Evolutionary conservation across 1,140 invertebrate species (phyloP).

Genomic region (Meloidogyne floridensis): DNA sequence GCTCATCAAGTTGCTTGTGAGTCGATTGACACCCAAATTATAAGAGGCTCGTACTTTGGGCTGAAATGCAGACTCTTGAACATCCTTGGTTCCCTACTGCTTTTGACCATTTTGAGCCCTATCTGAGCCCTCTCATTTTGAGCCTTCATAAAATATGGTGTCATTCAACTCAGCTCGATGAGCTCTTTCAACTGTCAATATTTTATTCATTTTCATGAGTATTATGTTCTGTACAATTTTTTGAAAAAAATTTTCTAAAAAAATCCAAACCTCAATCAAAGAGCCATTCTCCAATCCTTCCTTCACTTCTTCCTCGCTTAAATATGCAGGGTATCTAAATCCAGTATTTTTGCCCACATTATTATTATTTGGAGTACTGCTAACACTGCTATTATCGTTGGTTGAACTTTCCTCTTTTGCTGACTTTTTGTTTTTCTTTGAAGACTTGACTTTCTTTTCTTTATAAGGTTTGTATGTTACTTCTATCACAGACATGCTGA

Average conservation of each 20-base stretch:
- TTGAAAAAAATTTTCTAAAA: background rate
- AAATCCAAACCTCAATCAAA: constrained; percentile 20
- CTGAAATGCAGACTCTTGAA: no score
- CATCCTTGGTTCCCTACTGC: no score
- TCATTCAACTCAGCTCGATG: no score
- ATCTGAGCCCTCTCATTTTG: no score
- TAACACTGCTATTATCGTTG: background rate
- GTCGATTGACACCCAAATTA: background rate
- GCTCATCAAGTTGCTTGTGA: no score
- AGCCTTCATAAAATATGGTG: no score
- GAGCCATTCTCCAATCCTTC: constrained; percentile 31
- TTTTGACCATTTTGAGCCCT: no score
- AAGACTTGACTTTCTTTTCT: background rate
- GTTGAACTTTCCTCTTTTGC: background rate
- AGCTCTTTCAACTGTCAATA: no score
- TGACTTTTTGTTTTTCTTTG: background rate
- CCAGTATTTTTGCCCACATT: background rate
- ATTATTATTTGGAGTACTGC: background rate
- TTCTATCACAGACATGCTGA: no score
- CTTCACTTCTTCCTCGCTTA: constrained; percentile 13
- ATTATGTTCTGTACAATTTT: no score
- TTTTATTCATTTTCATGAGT: no score
- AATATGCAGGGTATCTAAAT: constrained; percentile 1
- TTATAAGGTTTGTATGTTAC: no score
- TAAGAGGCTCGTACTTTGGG: background rate